Percentiles rank a stretch among this genome's conserved stretches.
Evolutionary conservation across 2,113 vertebrate genomes (phyloP).

Genomic region (Alexandromys fortis): DNA sequence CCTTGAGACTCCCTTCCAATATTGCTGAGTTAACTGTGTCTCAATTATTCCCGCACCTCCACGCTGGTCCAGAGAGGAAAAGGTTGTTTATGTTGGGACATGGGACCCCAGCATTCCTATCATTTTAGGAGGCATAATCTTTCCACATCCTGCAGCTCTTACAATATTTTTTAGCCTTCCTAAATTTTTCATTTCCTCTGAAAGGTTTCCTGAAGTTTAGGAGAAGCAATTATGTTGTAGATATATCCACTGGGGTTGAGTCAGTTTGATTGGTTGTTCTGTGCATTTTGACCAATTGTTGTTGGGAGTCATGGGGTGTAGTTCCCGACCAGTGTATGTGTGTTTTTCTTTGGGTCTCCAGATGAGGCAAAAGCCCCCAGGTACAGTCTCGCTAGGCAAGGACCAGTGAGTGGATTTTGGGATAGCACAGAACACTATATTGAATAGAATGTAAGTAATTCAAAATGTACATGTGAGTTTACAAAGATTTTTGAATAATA

Average conservation of each 20-base stretch:
- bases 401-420: no score
- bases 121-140: background rate
- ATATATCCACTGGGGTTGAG: background rate
- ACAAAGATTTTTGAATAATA: constrained; percentile 25
- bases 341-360: no score
- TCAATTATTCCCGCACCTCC: no score
- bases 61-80: no score
- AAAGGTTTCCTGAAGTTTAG: background rate
- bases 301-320: no score
- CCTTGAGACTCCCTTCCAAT: no score
- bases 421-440: no score
- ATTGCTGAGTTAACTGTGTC: no score
- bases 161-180: background rate
- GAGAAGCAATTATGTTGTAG: background rate
- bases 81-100: no score
- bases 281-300: background rate
- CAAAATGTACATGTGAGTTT: background rate
- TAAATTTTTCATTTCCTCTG: background rate
- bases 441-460: background rate
- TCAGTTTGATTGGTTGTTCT: background rate
- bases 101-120: background rate
- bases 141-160: background rate
- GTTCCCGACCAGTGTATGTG: no score
- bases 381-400: no score
- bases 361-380: no score